A percentile compares a stretch with the other conserved stretches of the same genome.
These are phyloP conservation scores for Ceyx erithaca DNA, from an alignment of 2,797 vertebrate genomes.

Conservation along the genomic window DNA sequence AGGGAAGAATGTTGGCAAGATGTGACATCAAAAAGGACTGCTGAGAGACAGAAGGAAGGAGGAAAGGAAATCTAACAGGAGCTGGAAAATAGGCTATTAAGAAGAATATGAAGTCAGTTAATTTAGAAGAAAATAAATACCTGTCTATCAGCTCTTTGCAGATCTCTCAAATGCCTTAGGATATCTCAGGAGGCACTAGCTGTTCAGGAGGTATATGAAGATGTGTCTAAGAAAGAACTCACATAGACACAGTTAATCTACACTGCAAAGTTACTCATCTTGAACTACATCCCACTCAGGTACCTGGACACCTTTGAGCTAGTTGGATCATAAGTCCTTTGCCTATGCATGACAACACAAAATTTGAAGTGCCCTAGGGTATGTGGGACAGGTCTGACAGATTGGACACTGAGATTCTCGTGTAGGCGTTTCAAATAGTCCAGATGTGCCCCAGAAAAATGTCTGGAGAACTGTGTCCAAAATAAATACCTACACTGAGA, in stretches of 20 bases:
- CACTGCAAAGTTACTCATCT: neutral
- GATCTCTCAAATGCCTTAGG: neutral
- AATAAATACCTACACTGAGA: neutral
- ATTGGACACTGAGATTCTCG: neutral
- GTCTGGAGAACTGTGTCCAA: neutral
- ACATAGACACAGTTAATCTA: neutral
- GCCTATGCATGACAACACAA: neutral
- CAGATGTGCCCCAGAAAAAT: neutral
- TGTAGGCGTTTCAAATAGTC: neutral
- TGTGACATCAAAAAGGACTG: neutral
- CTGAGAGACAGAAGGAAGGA: neutral
- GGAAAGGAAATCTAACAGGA: neutral
- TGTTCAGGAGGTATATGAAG: neutral
- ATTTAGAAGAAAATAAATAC: neutral
- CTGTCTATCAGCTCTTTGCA: neutral
- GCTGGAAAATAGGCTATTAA: neutral
- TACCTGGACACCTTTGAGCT: neutral
- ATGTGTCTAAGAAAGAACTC: neutral
- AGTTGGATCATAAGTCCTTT: neutral
- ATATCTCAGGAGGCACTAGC: neutral
- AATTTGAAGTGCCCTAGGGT: neutral
- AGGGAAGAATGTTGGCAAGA: neutral
- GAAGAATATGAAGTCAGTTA: neutral
- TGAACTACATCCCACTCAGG: neutral
- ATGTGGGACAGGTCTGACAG: neutral